These are phyloP conservation scores for Elegia similella DNA, from an alignment of 2,888 invertebrate species.

Conservation along the genomic window DNA sequence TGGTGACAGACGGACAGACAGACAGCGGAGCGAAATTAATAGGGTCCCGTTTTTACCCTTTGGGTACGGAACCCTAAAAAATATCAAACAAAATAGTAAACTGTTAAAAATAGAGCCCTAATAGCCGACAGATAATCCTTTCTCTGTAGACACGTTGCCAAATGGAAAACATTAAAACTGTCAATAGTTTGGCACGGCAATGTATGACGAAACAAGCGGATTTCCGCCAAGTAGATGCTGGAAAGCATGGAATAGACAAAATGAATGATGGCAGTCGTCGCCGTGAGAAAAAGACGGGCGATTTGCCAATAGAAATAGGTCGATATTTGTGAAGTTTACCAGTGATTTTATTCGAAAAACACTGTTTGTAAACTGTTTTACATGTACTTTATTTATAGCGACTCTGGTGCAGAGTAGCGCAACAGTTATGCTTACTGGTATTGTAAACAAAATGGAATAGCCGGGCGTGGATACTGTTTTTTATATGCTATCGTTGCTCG, in stretches of 20 bases:
- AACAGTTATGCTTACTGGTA: neutral
- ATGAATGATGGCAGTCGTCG: slow-evolving; percentile 9
- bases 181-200: slow-evolving; percentile 17
- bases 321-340: slow-evolving; percentile 21
- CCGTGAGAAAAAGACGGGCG: slow-evolving; percentile 12
- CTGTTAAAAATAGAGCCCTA: neutral
- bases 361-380: slow-evolving; percentile 20
- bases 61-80: no score
- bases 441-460: slow-evolving; percentile 8
- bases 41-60: no score
- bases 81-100: neutral
- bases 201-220: slow-evolving; percentile 19
- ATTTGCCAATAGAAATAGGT: slow-evolving; percentile 26
- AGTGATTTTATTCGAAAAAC: slow-evolving; percentile 26
- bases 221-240: slow-evolving; percentile 13
- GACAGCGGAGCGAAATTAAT: no score
- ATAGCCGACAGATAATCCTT: slow-evolving; percentile 5
- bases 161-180: slow-evolving; percentile 17
- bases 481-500: neutral
- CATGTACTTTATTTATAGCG: slow-evolving; percentile 11
- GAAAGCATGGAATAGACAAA: slow-evolving; percentile 9
- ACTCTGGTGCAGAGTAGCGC: neutral
- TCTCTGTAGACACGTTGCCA: slow-evolving; percentile 13
- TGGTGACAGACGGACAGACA: no score
- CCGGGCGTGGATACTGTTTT: neutral